Evolutionary conservation across 2,113 vertebrate genomes (phyloP).

Genomic region (Siphamia tubifer): DNA sequence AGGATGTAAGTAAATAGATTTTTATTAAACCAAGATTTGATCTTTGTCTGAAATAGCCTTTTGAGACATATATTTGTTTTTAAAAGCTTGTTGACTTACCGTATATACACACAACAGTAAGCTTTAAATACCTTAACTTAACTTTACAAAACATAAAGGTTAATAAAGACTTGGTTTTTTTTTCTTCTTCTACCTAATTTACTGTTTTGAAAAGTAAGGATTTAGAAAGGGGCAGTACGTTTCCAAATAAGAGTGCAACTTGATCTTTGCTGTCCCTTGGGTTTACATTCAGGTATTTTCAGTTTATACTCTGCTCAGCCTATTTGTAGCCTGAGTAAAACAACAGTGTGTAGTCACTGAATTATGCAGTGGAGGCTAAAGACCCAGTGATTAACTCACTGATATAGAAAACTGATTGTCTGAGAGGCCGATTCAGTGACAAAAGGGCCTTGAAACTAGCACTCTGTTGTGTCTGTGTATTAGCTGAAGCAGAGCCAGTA

Average conservation of each 20-base stretch:
- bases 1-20: too few relatives aligned
- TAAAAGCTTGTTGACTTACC: neutral
- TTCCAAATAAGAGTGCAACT: conserved; percentile 10
- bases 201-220: neutral
- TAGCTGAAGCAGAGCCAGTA: neutral
- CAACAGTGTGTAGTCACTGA: conserved; percentile 9
- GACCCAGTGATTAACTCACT: conserved; percentile 26
- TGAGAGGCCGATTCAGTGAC: conserved; percentile 32
- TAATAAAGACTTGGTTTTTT: neutral
- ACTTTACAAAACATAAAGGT: neutral
- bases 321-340: conserved; percentile 26
- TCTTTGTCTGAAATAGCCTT: neutral
- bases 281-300: conserved; percentile 23
- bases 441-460: neutral
- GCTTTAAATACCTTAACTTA: neutral
- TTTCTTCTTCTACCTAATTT: neutral
- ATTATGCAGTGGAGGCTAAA: conserved; percentile 9
- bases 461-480: neutral
- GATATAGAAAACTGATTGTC: conserved; percentile 23
- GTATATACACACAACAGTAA: neutral
- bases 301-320: conserved; percentile 9
- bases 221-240: neutral
- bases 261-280: conserved; percentile 18
- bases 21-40: too few relatives aligned
- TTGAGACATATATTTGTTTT: conserved; percentile 4